A percentile compares a stretch with the other conserved stretches of the same genome.
Evolutionary conservation across 2,113 vertebrate species (phyloP).

Genomic region (Eonycteris spelaea): DNA sequence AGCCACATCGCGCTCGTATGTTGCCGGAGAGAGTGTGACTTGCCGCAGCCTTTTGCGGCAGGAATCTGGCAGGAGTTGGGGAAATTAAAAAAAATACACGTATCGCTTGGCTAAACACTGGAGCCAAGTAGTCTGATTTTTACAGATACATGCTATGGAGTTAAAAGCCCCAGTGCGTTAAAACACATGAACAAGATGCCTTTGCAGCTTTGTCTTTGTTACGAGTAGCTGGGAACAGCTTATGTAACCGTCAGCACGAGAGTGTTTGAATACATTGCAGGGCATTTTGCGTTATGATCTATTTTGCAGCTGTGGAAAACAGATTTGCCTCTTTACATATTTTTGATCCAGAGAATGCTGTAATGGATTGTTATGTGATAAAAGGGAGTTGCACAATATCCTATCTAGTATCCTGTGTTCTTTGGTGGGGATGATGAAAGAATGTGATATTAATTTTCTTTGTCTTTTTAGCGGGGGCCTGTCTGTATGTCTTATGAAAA

Average conservation of each 20-base stretch:
- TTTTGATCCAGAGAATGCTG: neutral
- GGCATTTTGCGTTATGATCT: neutral
- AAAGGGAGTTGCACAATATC: slow-evolving; percentile 5
- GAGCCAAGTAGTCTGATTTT: neutral
- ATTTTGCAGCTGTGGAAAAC: neutral
- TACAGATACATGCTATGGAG: neutral
- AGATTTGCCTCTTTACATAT: neutral
- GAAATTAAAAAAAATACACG: slow-evolving; percentile 10
- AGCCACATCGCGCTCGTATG: neutral
- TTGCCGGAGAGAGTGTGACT: slow-evolving; percentile 14
- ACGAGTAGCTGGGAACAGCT: neutral
- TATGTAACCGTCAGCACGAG: neutral
- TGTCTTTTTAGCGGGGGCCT: neutral
- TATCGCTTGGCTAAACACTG: neutral
- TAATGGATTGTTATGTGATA: neutral
- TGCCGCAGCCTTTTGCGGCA: neutral
- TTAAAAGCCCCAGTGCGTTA: neutral
- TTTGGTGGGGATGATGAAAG: neutral
- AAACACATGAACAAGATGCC: neutral
- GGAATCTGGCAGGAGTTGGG: neutral
- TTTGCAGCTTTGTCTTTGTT: slow-evolving; percentile 25
- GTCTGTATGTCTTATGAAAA: neutral
- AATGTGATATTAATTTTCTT: slow-evolving; percentile 13
- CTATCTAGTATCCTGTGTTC: neutral
- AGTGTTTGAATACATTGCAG: neutral